Evolutionary conservation across 2,888 invertebrate species (phyloP).

Genomic region (Unio pictorum): DNA sequence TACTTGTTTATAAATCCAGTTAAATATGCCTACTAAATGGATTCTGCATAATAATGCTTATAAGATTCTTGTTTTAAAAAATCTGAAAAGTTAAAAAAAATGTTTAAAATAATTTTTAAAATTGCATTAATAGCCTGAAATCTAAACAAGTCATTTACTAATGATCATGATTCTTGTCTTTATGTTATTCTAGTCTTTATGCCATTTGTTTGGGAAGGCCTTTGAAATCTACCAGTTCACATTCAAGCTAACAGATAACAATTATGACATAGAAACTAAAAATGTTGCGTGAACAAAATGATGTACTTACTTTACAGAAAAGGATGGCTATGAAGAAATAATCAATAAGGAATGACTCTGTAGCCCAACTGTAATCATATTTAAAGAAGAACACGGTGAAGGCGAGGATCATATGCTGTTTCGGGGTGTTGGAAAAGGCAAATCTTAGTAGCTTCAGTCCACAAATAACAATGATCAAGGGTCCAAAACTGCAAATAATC

Average conservation of each 20-base stretch:
- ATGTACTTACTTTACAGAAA: conserved; percentile 81
- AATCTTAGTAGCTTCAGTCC: conserved; percentile 88
- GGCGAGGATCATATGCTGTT: conserved; percentile 90
- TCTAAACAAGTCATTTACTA: too few relatives aligned
- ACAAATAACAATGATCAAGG: conserved; percentile 88
- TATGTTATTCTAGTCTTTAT: neutral
- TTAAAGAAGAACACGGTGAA: conserved; percentile 92
- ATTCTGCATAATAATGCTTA: too few relatives aligned
- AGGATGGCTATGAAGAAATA: conserved; percentile 92
- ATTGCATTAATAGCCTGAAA: too few relatives aligned
- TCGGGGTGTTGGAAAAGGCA: conserved; percentile 91
- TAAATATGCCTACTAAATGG: too few relatives aligned
- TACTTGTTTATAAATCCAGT: too few relatives aligned
- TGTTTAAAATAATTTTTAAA: too few relatives aligned
- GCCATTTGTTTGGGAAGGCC: neutral
- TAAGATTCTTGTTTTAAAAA: too few relatives aligned
- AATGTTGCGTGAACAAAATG: neutral
- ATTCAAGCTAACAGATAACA: neutral
- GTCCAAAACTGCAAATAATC: conserved; percentile 76
- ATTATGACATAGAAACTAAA: neutral
- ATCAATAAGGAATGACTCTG: conserved; percentile 92
- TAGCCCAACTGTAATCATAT: conserved; percentile 81
- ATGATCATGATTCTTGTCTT: neutral
- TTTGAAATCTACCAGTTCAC: too few relatives aligned
- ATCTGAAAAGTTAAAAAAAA: too few relatives aligned